Conservation (phyloP, 2,113 vertebrate genomes). For the Colinus virginianus region DNA sequence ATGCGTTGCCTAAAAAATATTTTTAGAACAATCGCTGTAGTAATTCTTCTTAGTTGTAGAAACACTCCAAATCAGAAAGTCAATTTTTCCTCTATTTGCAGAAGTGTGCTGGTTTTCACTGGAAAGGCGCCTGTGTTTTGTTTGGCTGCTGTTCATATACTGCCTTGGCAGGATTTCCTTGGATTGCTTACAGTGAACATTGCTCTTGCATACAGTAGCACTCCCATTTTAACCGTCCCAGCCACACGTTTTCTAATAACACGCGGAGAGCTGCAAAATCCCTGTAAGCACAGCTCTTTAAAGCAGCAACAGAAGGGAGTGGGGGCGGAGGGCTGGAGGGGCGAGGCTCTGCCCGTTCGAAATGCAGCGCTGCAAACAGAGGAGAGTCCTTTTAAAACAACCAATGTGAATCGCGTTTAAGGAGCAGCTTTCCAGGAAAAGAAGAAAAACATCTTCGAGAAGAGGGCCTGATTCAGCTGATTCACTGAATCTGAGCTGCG, state of each 20-base stretch:
- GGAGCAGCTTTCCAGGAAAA: conserved; percentile 61
- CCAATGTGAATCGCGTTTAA: conserved; percentile 47
- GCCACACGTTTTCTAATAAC: conserved; percentile 83
- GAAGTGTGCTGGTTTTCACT: conserved; percentile 87
- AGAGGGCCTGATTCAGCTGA: conserved; percentile 36
- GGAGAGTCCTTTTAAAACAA: conserved; percentile 57
- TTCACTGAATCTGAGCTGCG: not conserved
- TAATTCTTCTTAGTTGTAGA: conserved; percentile 83
- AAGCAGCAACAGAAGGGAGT: conserved; percentile 58
- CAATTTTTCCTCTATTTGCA: conserved; percentile 90
- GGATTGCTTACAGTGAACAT: conserved; percentile 88
- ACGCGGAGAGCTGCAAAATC: conserved; percentile 76
- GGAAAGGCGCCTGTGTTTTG: conserved; percentile 94
- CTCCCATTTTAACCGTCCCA: conserved; percentile 81
- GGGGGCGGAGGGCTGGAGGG: not conserved
- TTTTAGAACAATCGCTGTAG: conserved; percentile 86
- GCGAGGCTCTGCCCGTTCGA: conserved; percentile 30
- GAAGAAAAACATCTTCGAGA: not conserved
- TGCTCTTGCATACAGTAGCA: conserved; percentile 84
- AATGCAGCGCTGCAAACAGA: conserved; percentile 48
- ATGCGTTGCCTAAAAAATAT: conserved; percentile 75
- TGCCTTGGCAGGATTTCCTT: conserved; percentile 89
- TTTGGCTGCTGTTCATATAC: conserved; percentile 93
- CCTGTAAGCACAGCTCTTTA: conserved; percentile 71
- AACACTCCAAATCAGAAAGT: conserved; percentile 85